Evolutionary conservation across 1,140 invertebrate species (phyloP), one percentile per base, ranked within the genome.

Genomic region (Cydia splendana): DNA sequence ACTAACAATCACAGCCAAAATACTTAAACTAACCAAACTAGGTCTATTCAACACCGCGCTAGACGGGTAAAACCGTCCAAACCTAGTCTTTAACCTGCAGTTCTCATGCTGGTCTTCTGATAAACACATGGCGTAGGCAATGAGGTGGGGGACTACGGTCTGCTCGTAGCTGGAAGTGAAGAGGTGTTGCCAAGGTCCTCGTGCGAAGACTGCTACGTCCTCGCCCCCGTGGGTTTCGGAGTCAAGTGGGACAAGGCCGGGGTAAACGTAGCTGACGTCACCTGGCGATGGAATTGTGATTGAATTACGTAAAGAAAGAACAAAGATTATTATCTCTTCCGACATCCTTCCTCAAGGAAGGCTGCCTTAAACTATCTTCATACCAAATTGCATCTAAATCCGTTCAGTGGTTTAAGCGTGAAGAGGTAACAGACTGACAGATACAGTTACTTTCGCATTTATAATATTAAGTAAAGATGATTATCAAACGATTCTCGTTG

Each of bases 181-280:
- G 2, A 95, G 92, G 80, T 96, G 95, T 57, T 95, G 92, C 91
- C 94, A 95, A 0, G 95, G 95, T 6, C 95, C 95, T 1, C 83
- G 86, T 1, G 95, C 94, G 84, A 94, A 96, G 0, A 96, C 95
- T 0, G 94, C 94, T 0, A 96, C 96, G 86, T 96, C 96, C 74
- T 96, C 96, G 0, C 96, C 96, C 0, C 95, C 96, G 81, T 96
- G 96, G 0, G 95, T 95, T 79, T 96, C 96, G 0, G 87, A 88
- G 1, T 88, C 80, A 20, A 95, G 78, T 0, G 95, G 95, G 4
- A 92, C 90, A 13, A 92, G 57, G 62, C 91, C 91, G 5, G 91
- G 91, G 42, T 93, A 93, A 0, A 87, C 85, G 77, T 93, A 94
- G 75, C 90, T 86, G 3, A 87, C 74, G n/a, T 87, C 84, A 78